A percentile compares a stretch with the other conserved stretches of the same genome.
phyloP scores from a whole-genome alignment of 2,113 vertebrate genomes.

The Ptyas mucosa region DNA sequence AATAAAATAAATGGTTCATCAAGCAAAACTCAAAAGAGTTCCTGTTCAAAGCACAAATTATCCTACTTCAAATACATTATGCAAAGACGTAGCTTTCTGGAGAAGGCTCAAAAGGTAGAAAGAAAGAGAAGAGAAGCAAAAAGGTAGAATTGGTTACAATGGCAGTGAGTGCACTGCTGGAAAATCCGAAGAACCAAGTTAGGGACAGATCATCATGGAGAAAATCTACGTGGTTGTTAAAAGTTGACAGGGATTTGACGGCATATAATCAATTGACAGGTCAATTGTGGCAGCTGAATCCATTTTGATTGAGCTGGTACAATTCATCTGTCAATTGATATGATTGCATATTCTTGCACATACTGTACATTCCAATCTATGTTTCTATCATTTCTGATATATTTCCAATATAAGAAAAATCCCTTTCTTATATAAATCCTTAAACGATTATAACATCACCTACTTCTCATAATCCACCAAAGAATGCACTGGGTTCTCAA shows the following conservation, averaged over 20 bases:
- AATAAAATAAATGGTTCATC: background rate
- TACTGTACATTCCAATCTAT: background rate
- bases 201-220: background rate
- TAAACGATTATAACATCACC: background rate
- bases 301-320: too few species aligned
- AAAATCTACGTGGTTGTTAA: background rate
- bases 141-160: background rate
- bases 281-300: background rate
- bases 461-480: background rate
- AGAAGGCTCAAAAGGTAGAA: background rate
- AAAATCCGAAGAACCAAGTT: background rate
- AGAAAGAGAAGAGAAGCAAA: background rate
- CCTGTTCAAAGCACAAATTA: background rate
- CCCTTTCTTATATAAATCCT: background rate
- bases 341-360: background rate
- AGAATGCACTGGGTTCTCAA: background rate
- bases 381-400: background rate
- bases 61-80: background rate
- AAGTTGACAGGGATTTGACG: background rate
- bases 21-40: background rate
- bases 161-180: background rate
- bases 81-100: background rate
- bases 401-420: background rate
- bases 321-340: background rate
- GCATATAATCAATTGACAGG: background rate